Percentiles rank a stretch among this genome's conserved stretches.
phyloP scores from a whole-genome alignment of 2,888 invertebrate genomes.

The Cephus sareptanus region DNA sequence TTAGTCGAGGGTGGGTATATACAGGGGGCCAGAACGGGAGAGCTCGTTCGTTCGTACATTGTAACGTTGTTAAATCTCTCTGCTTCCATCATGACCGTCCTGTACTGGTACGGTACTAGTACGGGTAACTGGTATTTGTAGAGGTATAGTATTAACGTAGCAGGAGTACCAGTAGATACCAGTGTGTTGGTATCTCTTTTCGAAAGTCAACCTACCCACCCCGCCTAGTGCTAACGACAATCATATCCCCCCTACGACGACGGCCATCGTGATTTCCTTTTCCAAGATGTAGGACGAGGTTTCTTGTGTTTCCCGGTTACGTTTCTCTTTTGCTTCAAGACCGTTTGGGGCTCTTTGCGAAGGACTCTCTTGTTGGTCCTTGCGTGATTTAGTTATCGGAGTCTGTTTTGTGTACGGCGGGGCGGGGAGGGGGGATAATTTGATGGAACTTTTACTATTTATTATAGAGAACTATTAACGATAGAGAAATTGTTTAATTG shows the following conservation, averaged over 20 bases:
- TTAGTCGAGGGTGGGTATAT: conserved; percentile 20
- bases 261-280: neutral
- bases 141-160: neutral
- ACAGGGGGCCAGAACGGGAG: conserved; percentile 33
- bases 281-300: neutral
- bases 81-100: conserved; percentile 56
- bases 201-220: neutral
- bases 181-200: neutral
- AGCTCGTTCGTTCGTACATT: conserved; percentile 50
- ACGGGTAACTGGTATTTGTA: neutral
- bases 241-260: neutral
- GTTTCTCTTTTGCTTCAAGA: neutral
- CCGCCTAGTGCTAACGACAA: neutral
- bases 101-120: conserved; percentile 6
- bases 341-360: neutral
- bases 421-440: neutral
- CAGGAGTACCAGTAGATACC: neutral
- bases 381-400: neutral
- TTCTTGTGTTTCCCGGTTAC: neutral
- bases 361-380: neutral
- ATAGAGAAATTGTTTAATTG: neutral
- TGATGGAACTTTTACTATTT: neutral
- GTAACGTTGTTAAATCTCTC: conserved; percentile 62
- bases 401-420: neutral
- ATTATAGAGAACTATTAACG: no score